These are phyloP conservation scores for Sthenelais limicola DNA, from an alignment of 2,888 invertebrate genomes.

Conservation along the genomic window DNA sequence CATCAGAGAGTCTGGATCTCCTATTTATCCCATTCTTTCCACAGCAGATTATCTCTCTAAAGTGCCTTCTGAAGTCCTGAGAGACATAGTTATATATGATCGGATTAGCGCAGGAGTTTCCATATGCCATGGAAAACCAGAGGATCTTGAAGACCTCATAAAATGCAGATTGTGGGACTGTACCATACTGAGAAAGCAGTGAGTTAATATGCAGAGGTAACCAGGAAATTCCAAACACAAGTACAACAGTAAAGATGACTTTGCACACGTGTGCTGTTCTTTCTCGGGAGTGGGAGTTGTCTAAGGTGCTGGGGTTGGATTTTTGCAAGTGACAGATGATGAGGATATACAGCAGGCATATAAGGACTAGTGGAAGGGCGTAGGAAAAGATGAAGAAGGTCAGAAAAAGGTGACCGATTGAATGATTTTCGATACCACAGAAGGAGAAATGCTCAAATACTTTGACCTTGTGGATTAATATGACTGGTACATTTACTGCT, in stretches of 20 bases:
- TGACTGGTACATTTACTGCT: constrained; percentile 39
- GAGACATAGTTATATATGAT: constrained; percentile 49
- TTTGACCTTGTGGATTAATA: constrained; percentile 43
- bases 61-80: constrained; percentile 45
- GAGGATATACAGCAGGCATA: constrained; percentile 45
- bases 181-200: constrained; percentile 41
- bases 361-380: constrained; percentile 45
- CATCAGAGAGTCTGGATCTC: constrained; percentile 7
- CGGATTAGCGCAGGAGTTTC: constrained; percentile 50
- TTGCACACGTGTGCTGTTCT: constrained; percentile 45
- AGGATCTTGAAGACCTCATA: constrained; percentile 45
- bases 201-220: constrained; percentile 49
- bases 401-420: constrained; percentile 40
- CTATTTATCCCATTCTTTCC: constrained; percentile 6
- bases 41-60: constrained; percentile 41
- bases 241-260: constrained; percentile 47
- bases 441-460: constrained; percentile 13
- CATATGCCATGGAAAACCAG: constrained; percentile 48
- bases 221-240: constrained; percentile 50
- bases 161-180: constrained; percentile 31
- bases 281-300: constrained; percentile 33
- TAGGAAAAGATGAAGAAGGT: constrained; percentile 48
- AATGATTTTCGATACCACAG: constrained; percentile 30
- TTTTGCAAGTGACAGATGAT: constrained; percentile 44
- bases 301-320: constrained; percentile 24